Conservation (phyloP, 30 jellyfish, hydroid and myxozoan genomes). For the Haliclystus octoradiatus region DNA sequence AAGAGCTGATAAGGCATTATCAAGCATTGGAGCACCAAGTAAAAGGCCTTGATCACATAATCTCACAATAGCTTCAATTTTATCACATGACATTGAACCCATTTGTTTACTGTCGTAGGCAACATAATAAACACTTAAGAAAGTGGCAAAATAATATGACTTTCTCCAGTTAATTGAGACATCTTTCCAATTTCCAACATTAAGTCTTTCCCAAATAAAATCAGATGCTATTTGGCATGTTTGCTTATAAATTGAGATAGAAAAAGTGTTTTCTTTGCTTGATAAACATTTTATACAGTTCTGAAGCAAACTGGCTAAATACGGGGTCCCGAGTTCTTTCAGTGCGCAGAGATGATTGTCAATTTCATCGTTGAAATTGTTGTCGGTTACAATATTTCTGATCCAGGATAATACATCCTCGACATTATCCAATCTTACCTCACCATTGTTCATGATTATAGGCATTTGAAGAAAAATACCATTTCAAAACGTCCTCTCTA, state of each 20-base stretch:
- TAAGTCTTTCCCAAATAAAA: conserved; percentile 76
- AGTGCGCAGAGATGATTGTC: too few relatives aligned
- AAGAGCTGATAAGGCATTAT: conserved; percentile 32
- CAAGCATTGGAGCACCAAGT: conserved; percentile 91
- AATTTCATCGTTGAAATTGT: too few relatives aligned
- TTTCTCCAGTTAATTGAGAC: conserved; percentile 62
- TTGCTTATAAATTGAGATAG: not conserved
- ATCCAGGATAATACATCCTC: too few relatives aligned
- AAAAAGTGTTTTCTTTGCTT: too few relatives aligned
- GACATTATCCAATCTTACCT: too few relatives aligned
- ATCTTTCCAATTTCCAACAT: conserved; percentile 89
- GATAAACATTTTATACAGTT: too few relatives aligned
- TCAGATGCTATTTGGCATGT: conserved; percentile 34
- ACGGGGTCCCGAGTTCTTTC: too few relatives aligned
- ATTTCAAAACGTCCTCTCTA: too few relatives aligned
- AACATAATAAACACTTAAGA: conserved; percentile 22
- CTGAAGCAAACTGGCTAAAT: too few relatives aligned
- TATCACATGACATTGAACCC: not conserved
- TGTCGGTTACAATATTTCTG: too few relatives aligned
- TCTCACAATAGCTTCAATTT: conserved; percentile 11
- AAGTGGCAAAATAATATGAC: conserved; percentile 51
- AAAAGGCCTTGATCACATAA: conserved; percentile 82
- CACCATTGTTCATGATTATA: too few relatives aligned
- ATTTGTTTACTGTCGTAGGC: not conserved
- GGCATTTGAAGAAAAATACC: too few relatives aligned